These are phyloP conservation scores for Capricornis sumatraensis DNA, from an alignment of 2,113 vertebrate species.

Conservation along the genomic window DNA sequence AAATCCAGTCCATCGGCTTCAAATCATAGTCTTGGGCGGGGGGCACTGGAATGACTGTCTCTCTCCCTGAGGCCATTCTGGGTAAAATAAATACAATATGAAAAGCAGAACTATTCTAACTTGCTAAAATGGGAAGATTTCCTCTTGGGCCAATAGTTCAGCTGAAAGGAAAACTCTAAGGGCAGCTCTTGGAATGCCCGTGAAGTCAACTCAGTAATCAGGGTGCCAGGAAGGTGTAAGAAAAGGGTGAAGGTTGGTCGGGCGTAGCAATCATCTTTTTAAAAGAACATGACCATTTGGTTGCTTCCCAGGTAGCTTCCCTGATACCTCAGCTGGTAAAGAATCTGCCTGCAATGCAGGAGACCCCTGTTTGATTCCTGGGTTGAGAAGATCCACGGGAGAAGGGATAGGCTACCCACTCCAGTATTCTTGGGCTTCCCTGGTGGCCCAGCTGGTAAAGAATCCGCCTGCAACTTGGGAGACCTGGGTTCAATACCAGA, in stretches of 20 bases:
- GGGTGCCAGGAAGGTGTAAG: neutral
- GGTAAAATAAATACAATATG: neutral
- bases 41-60: no score
- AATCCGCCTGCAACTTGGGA: neutral
- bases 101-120: neutral
- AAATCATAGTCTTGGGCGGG: neutral
- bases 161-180: neutral
- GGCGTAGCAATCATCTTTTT: rapidly evolving
- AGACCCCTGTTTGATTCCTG: neutral
- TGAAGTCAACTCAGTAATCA: neutral
- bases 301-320: neutral
- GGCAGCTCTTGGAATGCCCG: neutral
- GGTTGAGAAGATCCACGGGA: neutral
- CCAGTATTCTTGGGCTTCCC: neutral
- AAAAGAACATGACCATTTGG: neutral
- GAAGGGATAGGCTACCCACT: neutral
- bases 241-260: neutral
- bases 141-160: neutral
- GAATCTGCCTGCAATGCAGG: neutral
- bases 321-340: neutral
- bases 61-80: neutral
- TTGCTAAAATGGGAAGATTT: neutral
- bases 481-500: neutral
- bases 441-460: neutral
- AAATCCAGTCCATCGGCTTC: rapidly evolving